A percentile compares a stretch with the other conserved stretches of the same genome.
Evolutionary conservation across 2,888 invertebrate genomes (phyloP).

Genomic region (Hoplodrina ambigua): DNA sequence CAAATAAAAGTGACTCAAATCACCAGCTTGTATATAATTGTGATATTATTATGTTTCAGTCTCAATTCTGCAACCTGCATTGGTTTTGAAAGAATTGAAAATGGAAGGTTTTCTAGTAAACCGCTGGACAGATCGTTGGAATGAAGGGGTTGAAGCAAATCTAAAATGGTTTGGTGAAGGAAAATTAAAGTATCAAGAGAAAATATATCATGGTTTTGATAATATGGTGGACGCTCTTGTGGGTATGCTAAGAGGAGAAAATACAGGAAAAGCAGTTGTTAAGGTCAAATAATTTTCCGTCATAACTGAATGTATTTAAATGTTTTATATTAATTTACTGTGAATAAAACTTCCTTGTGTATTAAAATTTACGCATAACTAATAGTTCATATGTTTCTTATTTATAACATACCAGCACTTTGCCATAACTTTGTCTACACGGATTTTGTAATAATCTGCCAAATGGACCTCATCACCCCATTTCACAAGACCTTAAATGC

Average conservation of each 20-base stretch:
- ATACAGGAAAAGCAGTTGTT: conserved; percentile 93
- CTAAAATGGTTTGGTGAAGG: conserved; percentile 92
- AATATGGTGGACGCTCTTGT: conserved; percentile 93
- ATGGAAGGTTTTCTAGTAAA: conserved; percentile 92
- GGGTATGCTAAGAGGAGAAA: conserved; percentile 92
- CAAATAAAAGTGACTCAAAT: neutral
- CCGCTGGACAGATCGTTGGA: conserved; percentile 91
- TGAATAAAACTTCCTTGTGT: neutral
- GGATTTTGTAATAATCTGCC: no score
- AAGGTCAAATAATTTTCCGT: conserved; percentile 83
- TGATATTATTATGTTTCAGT: conserved; percentile 68
- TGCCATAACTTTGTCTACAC: no score
- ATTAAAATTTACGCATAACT: neutral
- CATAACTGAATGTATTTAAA: no score
- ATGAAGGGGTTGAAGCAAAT: conserved; percentile 92
- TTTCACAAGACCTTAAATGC: no score
- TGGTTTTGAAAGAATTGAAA: conserved; percentile 92
- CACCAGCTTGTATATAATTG: neutral
- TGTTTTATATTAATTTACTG: neutral
- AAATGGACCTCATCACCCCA: no score
- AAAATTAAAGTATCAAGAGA: conserved; percentile 93
- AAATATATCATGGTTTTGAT: conserved; percentile 93
- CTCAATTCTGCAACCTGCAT: conserved; percentile 89
- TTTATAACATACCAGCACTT: no score
- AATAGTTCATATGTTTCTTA: no score